These are phyloP conservation scores for Agelaius phoeniceus DNA, from an alignment of 2,113 vertebrate species.

Conservation along the genomic window DNA sequence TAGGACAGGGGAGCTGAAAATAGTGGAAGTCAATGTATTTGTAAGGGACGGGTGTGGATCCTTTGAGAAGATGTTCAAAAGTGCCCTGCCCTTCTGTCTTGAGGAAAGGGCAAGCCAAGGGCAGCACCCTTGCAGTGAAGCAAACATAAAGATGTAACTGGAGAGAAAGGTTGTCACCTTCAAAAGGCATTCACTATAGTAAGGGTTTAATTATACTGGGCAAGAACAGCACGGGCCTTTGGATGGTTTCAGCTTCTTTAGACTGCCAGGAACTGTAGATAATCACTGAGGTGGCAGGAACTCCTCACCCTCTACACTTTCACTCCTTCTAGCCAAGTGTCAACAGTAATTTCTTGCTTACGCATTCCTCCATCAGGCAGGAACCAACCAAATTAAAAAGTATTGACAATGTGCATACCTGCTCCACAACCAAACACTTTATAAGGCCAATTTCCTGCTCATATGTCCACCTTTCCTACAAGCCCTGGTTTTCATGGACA, in stretches of 20 bases:
- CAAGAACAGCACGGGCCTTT: background rate
- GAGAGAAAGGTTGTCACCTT: background rate
- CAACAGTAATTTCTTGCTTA: background rate
- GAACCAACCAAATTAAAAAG: background rate
- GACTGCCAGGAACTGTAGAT: background rate
- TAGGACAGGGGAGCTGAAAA: background rate
- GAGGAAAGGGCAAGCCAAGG: background rate
- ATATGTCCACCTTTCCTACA: background rate
- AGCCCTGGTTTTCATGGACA: background rate
- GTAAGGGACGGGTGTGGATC: accelerated
- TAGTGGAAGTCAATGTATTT: background rate
- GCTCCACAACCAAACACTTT: background rate
- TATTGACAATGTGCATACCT: background rate
- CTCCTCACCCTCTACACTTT: background rate
- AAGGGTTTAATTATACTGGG: background rate
- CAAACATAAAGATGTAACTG: background rate
- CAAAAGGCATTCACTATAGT: background rate
- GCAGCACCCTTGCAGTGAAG: background rate
- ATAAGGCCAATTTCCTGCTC: accelerated
- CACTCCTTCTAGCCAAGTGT: background rate
- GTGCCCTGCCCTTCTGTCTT: background rate
- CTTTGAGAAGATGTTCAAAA: background rate
- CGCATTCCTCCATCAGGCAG: background rate
- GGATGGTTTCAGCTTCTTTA: background rate
- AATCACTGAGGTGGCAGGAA: background rate